Evolutionary conservation across 2,888 invertebrate genomes (phyloP), one percentile per base, ranked within the genome.

Genomic region (Hypsopygia costalis): DNA sequence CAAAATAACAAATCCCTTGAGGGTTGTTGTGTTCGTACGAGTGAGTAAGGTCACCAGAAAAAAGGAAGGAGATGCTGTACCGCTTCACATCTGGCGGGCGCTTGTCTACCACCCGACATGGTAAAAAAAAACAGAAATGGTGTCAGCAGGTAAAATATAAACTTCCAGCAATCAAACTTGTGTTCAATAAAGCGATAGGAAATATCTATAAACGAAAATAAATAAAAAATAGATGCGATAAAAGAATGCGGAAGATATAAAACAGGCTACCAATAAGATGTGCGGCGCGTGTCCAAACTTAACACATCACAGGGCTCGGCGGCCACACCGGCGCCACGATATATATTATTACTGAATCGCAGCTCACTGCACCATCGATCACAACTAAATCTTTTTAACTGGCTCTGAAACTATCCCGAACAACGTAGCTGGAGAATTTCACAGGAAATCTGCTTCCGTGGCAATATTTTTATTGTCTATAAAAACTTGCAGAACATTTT

Each of bases 211-310:
- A 72, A 70, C 44, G 67, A 70, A 62, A 74, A 69, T 66, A 69
- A 69, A 62, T 61, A 67, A 52, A 49, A 73, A 81, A 79, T 79
- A 81, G 78, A 72, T 58, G 55, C 60, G 73, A 78, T 75, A 61
- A 58, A 65, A 69, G 77, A 74, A 79, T 68, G 73, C 79, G 82
- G 81, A 82, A 81, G 82, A 81, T 62, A 72, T 72, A 71, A 76
- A 80, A 56, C 74, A 75, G 75, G 61, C 58, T 49, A 49, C 51
- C 46, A 58, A 16, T 44, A 49, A 44, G 46, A 50, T 44, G 51
- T 45, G 53, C 47, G 41, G 49, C 45, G 49, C 45, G 47, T 47
- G 49, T 49, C 57, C 51, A 49, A 46, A 58, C 53, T 55, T 54
- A 65, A 62, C 66, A 64, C 59, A 62, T 60, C 62, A 58, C 60